Conservation (phyloP, 2,113 vertebrate genomes). For the Mesocricetus auratus region DNA sequence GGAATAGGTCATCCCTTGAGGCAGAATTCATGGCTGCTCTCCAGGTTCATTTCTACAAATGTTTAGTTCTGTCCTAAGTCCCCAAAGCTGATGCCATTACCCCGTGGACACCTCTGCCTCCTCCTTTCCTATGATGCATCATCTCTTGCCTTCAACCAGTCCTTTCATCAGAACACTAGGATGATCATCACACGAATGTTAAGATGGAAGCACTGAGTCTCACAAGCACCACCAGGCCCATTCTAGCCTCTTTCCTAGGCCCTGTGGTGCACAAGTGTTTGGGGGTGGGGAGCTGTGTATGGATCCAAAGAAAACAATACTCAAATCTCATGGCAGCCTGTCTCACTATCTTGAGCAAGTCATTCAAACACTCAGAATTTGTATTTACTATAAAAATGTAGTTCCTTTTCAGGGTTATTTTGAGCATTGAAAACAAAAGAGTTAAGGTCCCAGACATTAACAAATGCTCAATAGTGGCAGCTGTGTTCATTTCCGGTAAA, state of each 20-base stretch:
- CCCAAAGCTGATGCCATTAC: fast-evolving
- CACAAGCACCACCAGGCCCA: not conserved
- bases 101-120: not conserved
- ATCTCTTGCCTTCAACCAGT: not conserved
- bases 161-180: not conserved
- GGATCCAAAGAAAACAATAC: not conserved
- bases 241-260: not conserved
- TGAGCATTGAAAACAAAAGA: not conserved
- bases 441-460: not conserved
- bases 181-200: not conserved
- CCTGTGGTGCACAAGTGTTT: not conserved
- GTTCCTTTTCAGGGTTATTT: not conserved
- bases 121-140: not conserved
- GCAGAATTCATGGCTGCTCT: not conserved
- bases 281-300: not conserved
- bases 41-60: not conserved
- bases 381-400: slow-evolving; percentile 1
- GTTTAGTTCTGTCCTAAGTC: not conserved
- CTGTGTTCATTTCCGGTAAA: not conserved
- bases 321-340: not conserved
- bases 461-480: not conserved
- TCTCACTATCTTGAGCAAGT: not conserved
- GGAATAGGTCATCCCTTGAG: not conserved
- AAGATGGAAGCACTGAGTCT: not conserved
- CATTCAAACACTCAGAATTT: not conserved